Percentiles rank a stretch among this genome's conserved stretches.
Conservation (phyloP, 2,797 vertebrate genomes). For the Lindbergichthys nudifrons region DNA sequence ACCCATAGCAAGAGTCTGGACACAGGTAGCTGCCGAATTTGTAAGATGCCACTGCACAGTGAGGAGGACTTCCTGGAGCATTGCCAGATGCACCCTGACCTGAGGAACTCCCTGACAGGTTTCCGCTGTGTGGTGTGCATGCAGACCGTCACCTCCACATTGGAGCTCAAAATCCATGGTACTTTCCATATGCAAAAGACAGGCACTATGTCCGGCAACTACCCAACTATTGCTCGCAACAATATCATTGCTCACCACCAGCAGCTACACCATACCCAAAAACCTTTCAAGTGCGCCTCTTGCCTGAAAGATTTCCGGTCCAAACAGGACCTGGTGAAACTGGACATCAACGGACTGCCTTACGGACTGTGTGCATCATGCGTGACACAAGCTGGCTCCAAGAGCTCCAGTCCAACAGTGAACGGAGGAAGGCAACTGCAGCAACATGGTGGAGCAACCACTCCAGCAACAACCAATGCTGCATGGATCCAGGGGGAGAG, state of each 20-base stretch:
- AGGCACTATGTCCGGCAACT: slow-evolving; percentile 87
- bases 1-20: slow-evolving; percentile 99
- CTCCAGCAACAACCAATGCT: slow-evolving; percentile 76
- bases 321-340: slow-evolving; percentile 96
- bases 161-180: slow-evolving; percentile 99
- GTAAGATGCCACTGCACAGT: slow-evolving; percentile 97
- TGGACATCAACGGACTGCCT: slow-evolving; percentile 97
- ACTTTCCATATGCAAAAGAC: slow-evolving; percentile 99
- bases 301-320: slow-evolving; percentile 98
- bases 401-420: slow-evolving; percentile 90
- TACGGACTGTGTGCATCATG: slow-evolving; percentile 96
- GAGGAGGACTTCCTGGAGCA: slow-evolving; percentile 99
- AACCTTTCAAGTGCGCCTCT: slow-evolving; percentile 95
- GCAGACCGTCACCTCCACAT: slow-evolving; percentile 98
- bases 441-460: slow-evolving; percentile 71
- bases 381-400: slow-evolving; percentile 91
- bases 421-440: slow-evolving; percentile 84
- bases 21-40: slow-evolving; percentile 98
- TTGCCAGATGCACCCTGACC: slow-evolving; percentile 99
- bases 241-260: slow-evolving; percentile 80
- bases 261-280: slow-evolving; percentile 88
- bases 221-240: slow-evolving; percentile 78
- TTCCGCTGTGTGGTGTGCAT: slow-evolving; percentile 99
- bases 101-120: slow-evolving; percentile 97
- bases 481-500: slow-evolving; percentile 90